Conservation (phyloP, 2,797 vertebrate genomes). For the Melanotaenia maccullochi region DNA sequence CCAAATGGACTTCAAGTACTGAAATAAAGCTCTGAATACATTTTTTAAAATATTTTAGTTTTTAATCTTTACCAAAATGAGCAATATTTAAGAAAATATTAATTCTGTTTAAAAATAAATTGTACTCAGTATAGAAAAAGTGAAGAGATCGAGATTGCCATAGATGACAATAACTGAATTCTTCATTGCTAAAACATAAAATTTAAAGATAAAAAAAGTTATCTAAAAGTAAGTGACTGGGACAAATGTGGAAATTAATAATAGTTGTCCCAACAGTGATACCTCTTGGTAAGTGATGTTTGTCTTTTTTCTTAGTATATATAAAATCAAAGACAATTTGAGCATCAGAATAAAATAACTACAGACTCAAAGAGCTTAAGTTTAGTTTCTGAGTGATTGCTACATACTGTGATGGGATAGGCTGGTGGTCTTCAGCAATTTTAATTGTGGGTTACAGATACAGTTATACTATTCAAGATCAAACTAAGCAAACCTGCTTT, state of each 20-base stretch:
- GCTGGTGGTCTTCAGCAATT: not conserved
- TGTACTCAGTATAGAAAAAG: not conserved
- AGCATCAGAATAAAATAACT: slow-evolving; percentile 9
- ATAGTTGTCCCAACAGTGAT: slow-evolving; percentile 1
- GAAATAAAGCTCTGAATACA: not conserved
- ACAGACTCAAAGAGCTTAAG: not conserved
- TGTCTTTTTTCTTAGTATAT: not conserved
- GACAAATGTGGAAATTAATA: not conserved
- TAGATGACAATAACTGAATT: not conserved
- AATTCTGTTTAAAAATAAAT: not conserved
- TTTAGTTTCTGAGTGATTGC: not conserved
- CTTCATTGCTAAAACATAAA: not conserved
- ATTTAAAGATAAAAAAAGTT: not conserved
- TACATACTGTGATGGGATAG: not conserved
- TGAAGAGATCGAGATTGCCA: not conserved
- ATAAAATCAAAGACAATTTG: not conserved
- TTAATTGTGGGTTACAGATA: not conserved
- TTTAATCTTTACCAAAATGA: not conserved
- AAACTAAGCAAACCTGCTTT: slow-evolving; percentile 1
- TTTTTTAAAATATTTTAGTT: not conserved
- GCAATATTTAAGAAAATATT: no score
- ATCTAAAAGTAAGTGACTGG: slow-evolving; percentile 10
- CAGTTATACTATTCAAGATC: slow-evolving; percentile 1
- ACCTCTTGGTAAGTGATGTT: not conserved
- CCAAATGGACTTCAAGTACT: not conserved